Base-by-base conservation (phyloP, 2,113 vertebrate genomes). In the Ahaetulla prasina region DNA sequence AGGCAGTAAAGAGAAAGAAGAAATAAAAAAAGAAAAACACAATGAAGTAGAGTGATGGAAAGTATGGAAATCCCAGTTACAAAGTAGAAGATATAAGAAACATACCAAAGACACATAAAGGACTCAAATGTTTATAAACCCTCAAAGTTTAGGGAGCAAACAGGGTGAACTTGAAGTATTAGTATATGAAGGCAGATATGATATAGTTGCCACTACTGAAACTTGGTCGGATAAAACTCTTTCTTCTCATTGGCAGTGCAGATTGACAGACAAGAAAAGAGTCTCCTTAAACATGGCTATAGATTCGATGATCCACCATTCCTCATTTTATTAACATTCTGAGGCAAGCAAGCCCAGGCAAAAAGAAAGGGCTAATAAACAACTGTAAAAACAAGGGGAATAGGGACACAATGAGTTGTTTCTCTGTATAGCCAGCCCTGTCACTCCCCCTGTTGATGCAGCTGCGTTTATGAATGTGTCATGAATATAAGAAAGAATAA, bases 401-500 rank as follows among this genome's bases (percentile, higher is more conserved):
- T n/a, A 90, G 88, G 94, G 95, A 91, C 90, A 63, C 95, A 97
- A 96, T 90, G 93, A 55, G 90, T 94, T 95, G 95, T 92, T 97
- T 96, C 94, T 96, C 95, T 96, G 94, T 95, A 94, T 93, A 89
- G 88, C 80, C 85, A 4, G 91, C 74, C 18, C 18, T 39, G 68
- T 80, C 74, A 39, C 92, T 0, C 63, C 91, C 86, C 93, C 93
- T 90, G 52, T 43, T 80, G 0, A 94, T n/a, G 93, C 98, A 98
- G 98, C 98, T 98, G 98, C 96, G 97, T 96, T 96, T 96, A 96
- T 96, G 93, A 95, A 96, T 97, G 96, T 97, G 96, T 96, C 96
- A 96, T 92, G 95, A 97, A 96, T 96, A 96, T 96, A 96, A 95
- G 96, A 92, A 98, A 95, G 97, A 97, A 94, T 95, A 97, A 97